Evolutionary conservation across 2,113 vertebrate genomes (phyloP).

Genomic region (Vimba vimba): DNA sequence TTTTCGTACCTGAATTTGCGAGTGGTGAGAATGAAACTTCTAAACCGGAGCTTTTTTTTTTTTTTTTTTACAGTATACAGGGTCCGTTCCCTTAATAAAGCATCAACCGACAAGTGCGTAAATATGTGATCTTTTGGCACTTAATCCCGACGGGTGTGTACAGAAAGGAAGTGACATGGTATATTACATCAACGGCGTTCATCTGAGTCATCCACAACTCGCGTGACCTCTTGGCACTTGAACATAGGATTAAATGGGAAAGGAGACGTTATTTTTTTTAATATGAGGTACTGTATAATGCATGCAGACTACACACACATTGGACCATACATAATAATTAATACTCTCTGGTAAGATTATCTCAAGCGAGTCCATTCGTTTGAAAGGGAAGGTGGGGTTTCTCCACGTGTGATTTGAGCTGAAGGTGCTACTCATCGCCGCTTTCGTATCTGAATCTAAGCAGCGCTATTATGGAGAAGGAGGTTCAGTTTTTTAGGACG

Average conservation of each 20-base stretch:
- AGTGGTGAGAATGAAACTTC: neutral
- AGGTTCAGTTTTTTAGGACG: slow-evolving; percentile 53
- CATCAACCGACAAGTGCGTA: slow-evolving; percentile 71
- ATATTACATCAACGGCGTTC: slow-evolving; percentile 47
- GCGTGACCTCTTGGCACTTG: slow-evolving; percentile 71
- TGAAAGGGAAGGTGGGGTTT: slow-evolving; percentile 24
- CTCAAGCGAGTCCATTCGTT: slow-evolving; percentile 37
- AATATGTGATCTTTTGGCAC: slow-evolving; percentile 74
- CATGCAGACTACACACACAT: slow-evolving; percentile 65
- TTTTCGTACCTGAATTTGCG: slow-evolving; percentile 62
- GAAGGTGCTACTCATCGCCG: slow-evolving; percentile 41
- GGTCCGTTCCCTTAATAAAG: slow-evolving; percentile 69
- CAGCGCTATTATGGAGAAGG: slow-evolving; percentile 35
- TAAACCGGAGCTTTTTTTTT: neutral
- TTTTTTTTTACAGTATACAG: slow-evolving; percentile 17
- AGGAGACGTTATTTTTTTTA: slow-evolving; percentile 48
- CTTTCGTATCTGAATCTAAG: slow-evolving; percentile 30
- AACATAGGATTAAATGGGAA: slow-evolving; percentile 64
- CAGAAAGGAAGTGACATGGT: slow-evolving; percentile 54
- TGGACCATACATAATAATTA: slow-evolving; percentile 57
- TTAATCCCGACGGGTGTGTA: slow-evolving; percentile 63
- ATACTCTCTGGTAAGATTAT: slow-evolving; percentile 51
- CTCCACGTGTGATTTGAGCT: neutral
- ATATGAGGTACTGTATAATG: slow-evolving; percentile 65
- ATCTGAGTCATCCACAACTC: slow-evolving; percentile 50